Conservation (phyloP, 1,140 invertebrate genomes). For the Leptinotarsa undecemlineata region DNA sequence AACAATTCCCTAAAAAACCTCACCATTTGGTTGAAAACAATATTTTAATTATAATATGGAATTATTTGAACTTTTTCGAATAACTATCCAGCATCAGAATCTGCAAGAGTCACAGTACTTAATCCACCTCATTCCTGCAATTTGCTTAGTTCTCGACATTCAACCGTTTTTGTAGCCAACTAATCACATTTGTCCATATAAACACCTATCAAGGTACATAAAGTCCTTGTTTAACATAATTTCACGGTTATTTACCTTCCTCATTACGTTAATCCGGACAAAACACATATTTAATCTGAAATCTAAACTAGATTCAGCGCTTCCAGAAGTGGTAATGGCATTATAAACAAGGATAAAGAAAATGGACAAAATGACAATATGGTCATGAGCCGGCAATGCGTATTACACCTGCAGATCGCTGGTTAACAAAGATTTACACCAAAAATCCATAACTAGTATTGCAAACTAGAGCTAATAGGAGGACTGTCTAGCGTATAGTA, state of each 20-base stretch:
- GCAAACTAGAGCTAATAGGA: background rate
- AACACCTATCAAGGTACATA: slow-evolving; percentile 1
- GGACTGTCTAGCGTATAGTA: no score
- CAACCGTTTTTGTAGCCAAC: background rate
- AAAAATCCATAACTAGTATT: slow-evolving; percentile 13
- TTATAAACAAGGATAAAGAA: slow-evolving; percentile 21
- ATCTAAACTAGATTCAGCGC: slow-evolving; percentile 1
- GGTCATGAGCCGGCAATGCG: background rate
- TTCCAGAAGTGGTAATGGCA: background rate
- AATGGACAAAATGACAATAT: slow-evolving; percentile 11
- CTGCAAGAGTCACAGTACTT: background rate
- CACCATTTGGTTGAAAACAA: no score
- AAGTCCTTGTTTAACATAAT: slow-evolving; percentile 7
- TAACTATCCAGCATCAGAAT: no score
- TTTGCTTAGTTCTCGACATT: background rate
- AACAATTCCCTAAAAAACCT: no score
- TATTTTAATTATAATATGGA: no score
- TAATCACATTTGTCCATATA: background rate
- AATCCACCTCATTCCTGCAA: background rate
- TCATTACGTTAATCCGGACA: slow-evolving; percentile 16
- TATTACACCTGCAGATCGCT: background rate
- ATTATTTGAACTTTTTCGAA: no score
- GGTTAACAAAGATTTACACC: slow-evolving; percentile 15
- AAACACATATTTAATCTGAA: slow-evolving; percentile 23
- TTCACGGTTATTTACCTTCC: slow-evolving; percentile 7